Evolutionary conservation across 30 jellyfish, hydroid and myxozoan genomes (phyloP).

Genomic region (Pelagia noctiluca): DNA sequence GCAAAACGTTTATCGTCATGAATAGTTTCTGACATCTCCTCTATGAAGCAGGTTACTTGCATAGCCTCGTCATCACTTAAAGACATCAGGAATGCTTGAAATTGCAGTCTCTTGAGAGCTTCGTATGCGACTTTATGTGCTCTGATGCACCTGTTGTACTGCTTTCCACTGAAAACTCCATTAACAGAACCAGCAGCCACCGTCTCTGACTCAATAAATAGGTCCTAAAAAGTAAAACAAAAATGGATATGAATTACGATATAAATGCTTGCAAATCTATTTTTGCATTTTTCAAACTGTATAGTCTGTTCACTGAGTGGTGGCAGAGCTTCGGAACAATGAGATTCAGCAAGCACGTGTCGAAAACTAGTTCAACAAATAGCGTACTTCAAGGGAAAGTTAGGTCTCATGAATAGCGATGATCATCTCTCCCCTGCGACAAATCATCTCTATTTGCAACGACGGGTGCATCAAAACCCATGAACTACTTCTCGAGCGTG

Average conservation of each 20-base stretch:
- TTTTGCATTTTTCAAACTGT: no score
- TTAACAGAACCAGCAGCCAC: background rate
- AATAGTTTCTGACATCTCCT: background rate
- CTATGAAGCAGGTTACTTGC: background rate
- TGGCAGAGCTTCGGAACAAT: no score
- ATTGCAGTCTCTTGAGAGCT: conserved; percentile 3
- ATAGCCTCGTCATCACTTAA: background rate
- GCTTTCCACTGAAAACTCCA: background rate
- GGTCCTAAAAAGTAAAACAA: background rate
- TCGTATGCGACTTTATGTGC: conserved; percentile 1
- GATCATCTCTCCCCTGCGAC: no score
- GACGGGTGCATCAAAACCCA: no score
- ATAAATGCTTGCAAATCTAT: background rate
- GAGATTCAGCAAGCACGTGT: no score
- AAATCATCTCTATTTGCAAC: no score
- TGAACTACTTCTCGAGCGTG: no score
- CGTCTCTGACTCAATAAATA: background rate
- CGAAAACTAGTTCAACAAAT: no score
- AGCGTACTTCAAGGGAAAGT: no score
- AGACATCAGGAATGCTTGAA: background rate
- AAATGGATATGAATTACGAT: background rate
- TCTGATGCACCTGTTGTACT: background rate
- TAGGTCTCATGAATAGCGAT: no score
- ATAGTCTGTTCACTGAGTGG: no score
- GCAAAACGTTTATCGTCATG: background rate